Conservation (phyloP, 2,888 invertebrate genomes). For the Caenorhabditis wallacei region DNA sequence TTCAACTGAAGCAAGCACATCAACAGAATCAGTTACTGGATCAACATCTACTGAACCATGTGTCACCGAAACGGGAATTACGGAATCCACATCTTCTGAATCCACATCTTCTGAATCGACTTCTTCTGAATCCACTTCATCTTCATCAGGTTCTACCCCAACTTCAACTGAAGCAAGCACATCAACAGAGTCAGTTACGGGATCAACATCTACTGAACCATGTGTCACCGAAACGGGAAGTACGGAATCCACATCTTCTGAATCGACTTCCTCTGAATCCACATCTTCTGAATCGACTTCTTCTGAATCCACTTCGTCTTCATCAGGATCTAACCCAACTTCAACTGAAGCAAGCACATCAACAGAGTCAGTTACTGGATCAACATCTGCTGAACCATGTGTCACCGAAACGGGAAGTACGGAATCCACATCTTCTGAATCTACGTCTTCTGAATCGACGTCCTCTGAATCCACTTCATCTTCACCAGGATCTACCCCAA, state of each 20-base stretch:
- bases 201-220: neutral
- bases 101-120: too few relatives aligned
- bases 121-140: neutral
- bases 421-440: neutral
- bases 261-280: too few relatives aligned
- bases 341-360: too few relatives aligned
- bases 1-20: neutral
- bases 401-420: neutral
- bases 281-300: too few relatives aligned
- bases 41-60: neutral
- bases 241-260: neutral
- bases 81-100: neutral
- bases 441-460: too few relatives aligned
- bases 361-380: neutral
- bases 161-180: neutral
- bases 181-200: neutral
- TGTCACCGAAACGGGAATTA: neutral
- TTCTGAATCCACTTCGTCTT: neutral
- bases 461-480: too few relatives aligned
- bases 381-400: neutral
- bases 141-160: neutral
- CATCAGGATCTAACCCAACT: too few relatives aligned
- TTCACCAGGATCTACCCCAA: neutral
- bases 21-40: neutral
- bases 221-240: neutral